A percentile compares a stretch with the other conserved stretches of the same genome.
phyloP scores from a whole-genome alignment of 2,113 vertebrate species.

The Vulpes ferrilata region DNA sequence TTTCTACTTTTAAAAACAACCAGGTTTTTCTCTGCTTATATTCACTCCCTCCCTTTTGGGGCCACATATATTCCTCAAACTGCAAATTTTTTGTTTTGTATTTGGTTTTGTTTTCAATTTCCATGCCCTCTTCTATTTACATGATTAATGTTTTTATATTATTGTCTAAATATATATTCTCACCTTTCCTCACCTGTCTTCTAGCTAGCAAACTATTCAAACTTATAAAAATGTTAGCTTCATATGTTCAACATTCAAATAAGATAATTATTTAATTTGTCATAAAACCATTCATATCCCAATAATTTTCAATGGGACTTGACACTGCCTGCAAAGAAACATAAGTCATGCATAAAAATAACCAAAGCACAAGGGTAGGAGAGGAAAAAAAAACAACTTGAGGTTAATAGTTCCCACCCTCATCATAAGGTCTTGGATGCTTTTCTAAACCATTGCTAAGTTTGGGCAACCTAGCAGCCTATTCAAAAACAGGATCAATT shows the following conservation, averaged over 20 bases:
- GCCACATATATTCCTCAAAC: neutral
- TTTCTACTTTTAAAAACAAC: neutral
- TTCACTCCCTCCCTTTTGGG: accelerated
- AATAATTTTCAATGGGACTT: neutral
- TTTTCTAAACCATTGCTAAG: neutral
- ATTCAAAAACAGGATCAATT: neutral
- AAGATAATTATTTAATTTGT: neutral
- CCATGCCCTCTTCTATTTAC: neutral
- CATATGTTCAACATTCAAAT: neutral
- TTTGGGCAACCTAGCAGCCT: neutral
- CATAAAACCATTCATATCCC: neutral
- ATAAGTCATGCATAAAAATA: neutral
- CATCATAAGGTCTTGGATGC: neutral
- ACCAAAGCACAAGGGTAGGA: neutral
- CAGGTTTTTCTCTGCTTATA: neutral
- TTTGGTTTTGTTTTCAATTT: neutral
- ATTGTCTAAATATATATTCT: neutral
- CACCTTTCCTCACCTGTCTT: neutral
- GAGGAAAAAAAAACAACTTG: neutral
- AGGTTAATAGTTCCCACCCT: neutral
- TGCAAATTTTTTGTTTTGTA: neutral
- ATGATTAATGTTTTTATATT: neutral
- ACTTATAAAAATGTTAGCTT: neutral
- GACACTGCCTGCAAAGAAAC: neutral
- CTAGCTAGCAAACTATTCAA: neutral